phyloP scores from a whole-genome alignment of 2,797 vertebrate genomes.

The Okamejei kenojei region DNA sequence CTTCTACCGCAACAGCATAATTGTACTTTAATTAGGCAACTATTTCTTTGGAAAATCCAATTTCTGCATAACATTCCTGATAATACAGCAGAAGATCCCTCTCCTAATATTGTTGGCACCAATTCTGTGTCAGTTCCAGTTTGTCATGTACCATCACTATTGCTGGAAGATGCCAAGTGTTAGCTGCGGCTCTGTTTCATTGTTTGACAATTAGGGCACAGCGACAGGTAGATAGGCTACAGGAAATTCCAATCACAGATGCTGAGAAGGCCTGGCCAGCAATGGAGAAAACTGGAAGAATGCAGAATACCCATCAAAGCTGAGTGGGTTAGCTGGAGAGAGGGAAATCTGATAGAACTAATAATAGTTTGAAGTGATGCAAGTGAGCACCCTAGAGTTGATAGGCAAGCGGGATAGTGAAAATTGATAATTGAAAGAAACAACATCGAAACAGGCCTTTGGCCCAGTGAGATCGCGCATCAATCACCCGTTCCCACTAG shows the following conservation, averaged over 20 bases:
- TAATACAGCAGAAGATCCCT: not conserved
- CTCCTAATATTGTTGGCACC: not conserved
- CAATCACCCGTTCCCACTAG: too few species aligned
- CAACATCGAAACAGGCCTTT: too few species aligned
- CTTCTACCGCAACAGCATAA: not conserved
- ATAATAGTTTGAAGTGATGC: not conserved
- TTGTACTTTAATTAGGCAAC: not conserved
- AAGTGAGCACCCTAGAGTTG: not conserved
- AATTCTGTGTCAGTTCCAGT: not conserved
- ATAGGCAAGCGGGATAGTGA: not conserved
- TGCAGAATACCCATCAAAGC: not conserved
- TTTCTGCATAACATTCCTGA: not conserved
- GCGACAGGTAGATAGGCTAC: not conserved
- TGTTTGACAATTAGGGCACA: not conserved
- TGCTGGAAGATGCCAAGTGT: not conserved
- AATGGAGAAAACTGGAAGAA: not conserved
- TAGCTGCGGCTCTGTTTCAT: not conserved
- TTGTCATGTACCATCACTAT: not conserved
- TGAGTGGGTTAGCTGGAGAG: too few species aligned
- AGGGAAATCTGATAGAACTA: not conserved
- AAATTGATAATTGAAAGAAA: not conserved
- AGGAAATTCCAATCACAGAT: not conserved
- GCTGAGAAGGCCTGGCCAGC: not conserved
- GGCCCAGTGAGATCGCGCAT: too few species aligned
- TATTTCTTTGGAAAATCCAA: not conserved